Base-by-base conservation (phyloP, 2,888 invertebrate species). In the Dryadula phaetusa region DNA sequence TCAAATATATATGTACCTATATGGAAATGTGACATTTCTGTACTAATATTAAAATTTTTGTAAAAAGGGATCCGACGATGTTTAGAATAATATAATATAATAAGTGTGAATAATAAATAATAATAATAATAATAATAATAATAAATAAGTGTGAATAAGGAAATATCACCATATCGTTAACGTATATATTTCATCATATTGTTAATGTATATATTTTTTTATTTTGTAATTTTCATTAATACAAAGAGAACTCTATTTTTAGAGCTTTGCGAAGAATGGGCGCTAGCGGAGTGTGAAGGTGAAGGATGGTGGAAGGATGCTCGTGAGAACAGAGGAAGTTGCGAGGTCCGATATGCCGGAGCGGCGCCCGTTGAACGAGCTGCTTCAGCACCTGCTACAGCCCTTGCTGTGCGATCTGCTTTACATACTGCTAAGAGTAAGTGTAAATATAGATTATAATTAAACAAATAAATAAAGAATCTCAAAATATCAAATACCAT, bases 341-440 rank as follows among this genome's bases (percentile, higher is more conserved):
- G 95, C 69, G 95, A 95, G 42, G 94, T 96, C 72, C 95, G 97
- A 84, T 97, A 97, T 86, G 94, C 97, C 62, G 97, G 97, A 16
- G 95, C 95, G 68, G 95, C 95, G 20, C 94, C 96, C 4, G 96
- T 97, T 8, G 96, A 97, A 81, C 95, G 96, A 60, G 95, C 96
- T 7, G 94, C 95, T 18, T 95, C 95, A 68, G 96, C 96, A 28
- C 95, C 95, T 74, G 95, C 96, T 32, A 97, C 96, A 64, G 96
- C 96, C 3, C 95, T 96, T 66, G 97, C 97, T 40, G 96, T 98
- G 58, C 96, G 96, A 82, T 95, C 95, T 44, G 96, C 97, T 73
- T 94, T 97, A 70, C 94, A 95, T 72, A 89, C 93, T 4, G 93
- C 94, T 68, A 95, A 95, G 86, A 83, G 92, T 93, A 75, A 75